These are phyloP conservation scores for Leptinotarsa haldemani DNA, from an alignment of 2,888 invertebrate genomes.

Conservation along the genomic window DNA sequence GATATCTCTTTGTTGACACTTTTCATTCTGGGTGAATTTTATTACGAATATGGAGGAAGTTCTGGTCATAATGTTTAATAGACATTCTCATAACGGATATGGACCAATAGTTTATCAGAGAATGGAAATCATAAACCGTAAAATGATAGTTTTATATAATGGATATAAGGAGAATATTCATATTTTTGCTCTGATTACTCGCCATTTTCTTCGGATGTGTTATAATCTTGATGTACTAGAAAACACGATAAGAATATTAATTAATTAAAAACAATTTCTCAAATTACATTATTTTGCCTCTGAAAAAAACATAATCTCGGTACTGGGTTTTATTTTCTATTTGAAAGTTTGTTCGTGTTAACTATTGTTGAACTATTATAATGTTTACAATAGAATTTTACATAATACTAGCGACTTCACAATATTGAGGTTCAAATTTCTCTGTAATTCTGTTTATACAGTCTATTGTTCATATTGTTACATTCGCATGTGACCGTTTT, in stretches of 20 bases:
- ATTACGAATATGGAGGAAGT: background rate
- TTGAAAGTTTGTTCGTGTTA: conserved; percentile 22
- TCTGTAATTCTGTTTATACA: conserved; percentile 20
- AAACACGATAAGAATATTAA: conserved; percentile 1
- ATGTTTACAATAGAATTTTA: conserved; percentile 25
- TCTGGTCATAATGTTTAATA: conserved; percentile 4
- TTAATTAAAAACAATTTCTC: conserved; percentile 1
- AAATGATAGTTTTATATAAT: conserved; percentile 20
- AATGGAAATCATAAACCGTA: conserved; percentile 18
- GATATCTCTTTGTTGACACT: background rate
- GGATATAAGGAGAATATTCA: conserved; percentile 3
- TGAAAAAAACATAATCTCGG: background rate
- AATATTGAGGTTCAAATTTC: conserved; percentile 23
- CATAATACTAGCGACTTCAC: conserved; percentile 24
- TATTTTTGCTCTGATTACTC: conserved; percentile 26
- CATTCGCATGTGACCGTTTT: conserved; percentile 20
- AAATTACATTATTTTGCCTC: background rate
- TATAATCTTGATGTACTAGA: conserved; percentile 8
- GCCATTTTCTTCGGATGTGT: conserved; percentile 12
- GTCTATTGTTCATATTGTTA: conserved; percentile 30
- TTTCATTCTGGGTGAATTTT: background rate
- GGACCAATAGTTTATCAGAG: conserved; percentile 10
- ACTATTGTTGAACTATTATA: conserved; percentile 24
- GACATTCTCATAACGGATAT: conserved; percentile 1
- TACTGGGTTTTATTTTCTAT: conserved; percentile 3